A percentile compares a stretch with the other conserved stretches of the same genome.
Evolutionary conservation across 23 tunicate species (phyloP).

Genomic region (Phallusia fumigata): DNA sequence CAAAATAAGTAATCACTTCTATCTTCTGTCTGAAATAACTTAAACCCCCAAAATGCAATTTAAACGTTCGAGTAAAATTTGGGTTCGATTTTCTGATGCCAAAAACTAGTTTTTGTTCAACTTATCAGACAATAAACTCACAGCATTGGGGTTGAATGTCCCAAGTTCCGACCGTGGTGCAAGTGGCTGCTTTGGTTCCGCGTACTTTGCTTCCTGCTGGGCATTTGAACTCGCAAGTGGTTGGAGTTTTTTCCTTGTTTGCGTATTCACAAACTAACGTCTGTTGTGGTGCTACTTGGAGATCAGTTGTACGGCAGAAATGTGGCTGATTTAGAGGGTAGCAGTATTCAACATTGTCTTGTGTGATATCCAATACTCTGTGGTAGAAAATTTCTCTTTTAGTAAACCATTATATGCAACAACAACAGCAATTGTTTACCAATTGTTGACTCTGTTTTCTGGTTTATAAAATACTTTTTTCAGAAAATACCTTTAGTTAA

Average conservation of each 20-base stretch:
- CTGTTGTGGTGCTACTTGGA: constrained; percentile 39
- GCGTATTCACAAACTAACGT: constrained; percentile 25
- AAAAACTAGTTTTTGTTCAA: too few species aligned
- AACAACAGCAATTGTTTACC: too few species aligned
- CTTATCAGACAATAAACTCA: constrained; percentile 10
- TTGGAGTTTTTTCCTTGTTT: constrained; percentile 32
- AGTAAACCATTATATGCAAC: too few species aligned
- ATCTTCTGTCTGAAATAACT: too few species aligned
- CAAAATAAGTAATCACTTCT: too few species aligned
- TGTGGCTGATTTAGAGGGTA: constrained; percentile 37
- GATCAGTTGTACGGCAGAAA: constrained; percentile 40
- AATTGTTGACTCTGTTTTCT: too few species aligned
- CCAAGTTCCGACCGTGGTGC: constrained; percentile 41
- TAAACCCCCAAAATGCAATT: too few species aligned
- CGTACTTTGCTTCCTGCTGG: constrained; percentile 46
- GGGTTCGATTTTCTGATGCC: too few species aligned
- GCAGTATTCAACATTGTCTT: constrained; percentile 42
- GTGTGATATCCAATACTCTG: constrained; percentile 32
- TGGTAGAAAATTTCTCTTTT: background rate
- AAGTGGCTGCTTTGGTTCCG: constrained; percentile 34
- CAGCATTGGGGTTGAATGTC: constrained; percentile 44
- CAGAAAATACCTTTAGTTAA: too few species aligned
- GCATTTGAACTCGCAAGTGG: constrained; percentile 45
- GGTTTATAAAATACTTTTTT: background rate
- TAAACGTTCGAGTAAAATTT: too few species aligned